Conservation (phyloP, 2,888 invertebrate genomes). For the Dryobota labecula region DNA sequence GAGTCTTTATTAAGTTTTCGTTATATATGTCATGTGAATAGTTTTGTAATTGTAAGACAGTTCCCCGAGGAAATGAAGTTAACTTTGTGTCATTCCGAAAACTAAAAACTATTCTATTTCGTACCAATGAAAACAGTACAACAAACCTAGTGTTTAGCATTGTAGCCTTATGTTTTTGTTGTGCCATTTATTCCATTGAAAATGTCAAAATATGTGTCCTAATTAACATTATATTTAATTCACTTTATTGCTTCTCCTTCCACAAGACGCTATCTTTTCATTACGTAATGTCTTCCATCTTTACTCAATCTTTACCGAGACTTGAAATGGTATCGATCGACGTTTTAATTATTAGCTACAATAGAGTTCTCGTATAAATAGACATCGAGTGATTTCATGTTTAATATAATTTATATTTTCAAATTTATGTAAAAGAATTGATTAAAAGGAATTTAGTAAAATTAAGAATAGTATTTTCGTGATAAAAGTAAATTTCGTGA, state of each 20-base stretch:
- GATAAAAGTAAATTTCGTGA: slow-evolving; percentile 90
- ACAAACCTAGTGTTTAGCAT: slow-evolving; percentile 66
- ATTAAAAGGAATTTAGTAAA: slow-evolving; percentile 89
- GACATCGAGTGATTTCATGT: slow-evolving; percentile 69
- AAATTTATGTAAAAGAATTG: slow-evolving; percentile 78
- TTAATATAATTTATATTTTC: slow-evolving; percentile 67
- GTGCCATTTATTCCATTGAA: slow-evolving; percentile 68
- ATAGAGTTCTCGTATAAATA: slow-evolving; percentile 70
- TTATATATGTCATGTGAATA: slow-evolving; percentile 74
- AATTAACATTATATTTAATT: slow-evolving; percentile 50
- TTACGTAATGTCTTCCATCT: slow-evolving; percentile 82
- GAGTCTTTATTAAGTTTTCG: slow-evolving; percentile 77
- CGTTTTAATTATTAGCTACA: slow-evolving; percentile 69
- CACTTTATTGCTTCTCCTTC: slow-evolving; percentile 63
- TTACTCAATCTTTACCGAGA: slow-evolving; percentile 69
- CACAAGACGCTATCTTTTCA: slow-evolving; percentile 68
- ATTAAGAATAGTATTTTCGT: slow-evolving; percentile 88
- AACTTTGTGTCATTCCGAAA: slow-evolving; percentile 79
- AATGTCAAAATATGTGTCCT: slow-evolving; percentile 55
- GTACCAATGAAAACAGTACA: slow-evolving; percentile 64
- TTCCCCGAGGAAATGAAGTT: slow-evolving; percentile 70
- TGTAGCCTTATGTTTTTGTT: slow-evolving; percentile 68
- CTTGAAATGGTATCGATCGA: slow-evolving; percentile 69
- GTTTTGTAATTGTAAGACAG: slow-evolving; percentile 74
- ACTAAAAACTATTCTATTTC: slow-evolving; percentile 70